Evolutionary conservation across 2,797 vertebrate species (phyloP).

Genomic region (Adelosebastes latens): DNA sequence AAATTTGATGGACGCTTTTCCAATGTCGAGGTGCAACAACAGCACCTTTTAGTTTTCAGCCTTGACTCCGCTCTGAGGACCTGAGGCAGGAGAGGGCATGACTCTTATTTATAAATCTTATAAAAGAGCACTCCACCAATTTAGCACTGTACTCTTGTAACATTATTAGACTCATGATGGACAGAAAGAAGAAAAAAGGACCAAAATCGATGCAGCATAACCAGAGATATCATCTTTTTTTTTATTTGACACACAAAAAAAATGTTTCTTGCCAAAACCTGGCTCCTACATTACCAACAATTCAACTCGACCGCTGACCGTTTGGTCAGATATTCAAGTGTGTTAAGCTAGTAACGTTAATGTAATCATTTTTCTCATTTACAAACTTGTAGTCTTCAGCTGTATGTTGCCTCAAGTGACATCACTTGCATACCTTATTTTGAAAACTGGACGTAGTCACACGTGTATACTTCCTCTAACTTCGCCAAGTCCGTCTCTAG

Average conservation of each 20-base stretch:
- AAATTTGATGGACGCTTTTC: neutral
- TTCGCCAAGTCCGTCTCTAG: accelerated
- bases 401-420: too few species aligned
- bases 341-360: neutral
- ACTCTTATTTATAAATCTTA: neutral
- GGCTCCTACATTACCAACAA: neutral
- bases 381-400: too few species aligned
- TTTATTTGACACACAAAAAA: neutral
- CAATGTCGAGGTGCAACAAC: neutral
- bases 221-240: neutral
- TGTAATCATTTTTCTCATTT: too few species aligned
- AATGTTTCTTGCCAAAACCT: neutral
- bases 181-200: too few species aligned
- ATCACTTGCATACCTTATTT: too few species aligned
- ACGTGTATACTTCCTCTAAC: too few species aligned
- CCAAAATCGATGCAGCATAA: too few species aligned
- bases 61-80: neutral
- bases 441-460: too few species aligned
- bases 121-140: too few species aligned
- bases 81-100: neutral
- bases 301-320: neutral
- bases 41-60: neutral
- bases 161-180: too few species aligned
- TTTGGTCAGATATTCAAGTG: neutral
- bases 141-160: too few species aligned